phyloP scores from a whole-genome alignment of 2,888 invertebrate species.

The Eupelmus urozonus region DNA sequence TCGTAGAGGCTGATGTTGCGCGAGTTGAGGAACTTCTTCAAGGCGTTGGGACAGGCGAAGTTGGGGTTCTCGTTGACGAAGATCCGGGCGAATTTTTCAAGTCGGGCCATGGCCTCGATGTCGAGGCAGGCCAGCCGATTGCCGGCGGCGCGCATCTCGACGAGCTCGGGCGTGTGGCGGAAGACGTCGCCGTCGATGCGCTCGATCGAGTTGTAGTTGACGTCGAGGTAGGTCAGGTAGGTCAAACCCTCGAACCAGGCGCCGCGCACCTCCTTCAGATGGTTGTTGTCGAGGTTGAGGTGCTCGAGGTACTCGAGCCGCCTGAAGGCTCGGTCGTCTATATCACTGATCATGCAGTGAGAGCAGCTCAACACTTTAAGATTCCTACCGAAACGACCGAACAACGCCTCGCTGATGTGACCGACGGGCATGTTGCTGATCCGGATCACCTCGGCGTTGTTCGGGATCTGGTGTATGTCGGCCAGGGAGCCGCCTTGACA shows the following conservation, averaged over 20 bases:
- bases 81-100: constrained; percentile 66
- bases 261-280: constrained; percentile 64
- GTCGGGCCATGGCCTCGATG: constrained; percentile 64
- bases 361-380: constrained; percentile 71
- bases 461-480: constrained; percentile 68
- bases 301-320: constrained; percentile 69
- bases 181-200: constrained; percentile 70
- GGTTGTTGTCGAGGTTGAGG: constrained; percentile 70
- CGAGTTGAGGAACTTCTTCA: constrained; percentile 65
- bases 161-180: constrained; percentile 66
- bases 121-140: constrained; percentile 72
- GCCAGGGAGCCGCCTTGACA: constrained; percentile 67
- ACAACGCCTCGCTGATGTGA: constrained; percentile 65
- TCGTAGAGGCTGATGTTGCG: constrained; percentile 67
- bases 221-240: constrained; percentile 70
- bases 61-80: constrained; percentile 70
- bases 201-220: constrained; percentile 71
- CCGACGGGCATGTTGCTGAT: constrained; percentile 68
- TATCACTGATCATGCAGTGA: constrained; percentile 69
- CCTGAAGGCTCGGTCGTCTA: constrained; percentile 70
- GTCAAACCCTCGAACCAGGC: constrained; percentile 69
- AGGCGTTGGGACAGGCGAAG: constrained; percentile 71
- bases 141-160: constrained; percentile 72
- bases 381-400: constrained; percentile 68
- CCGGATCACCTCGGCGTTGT: constrained; percentile 66